Conservation (phyloP, 1,140 invertebrate species). For the Conus ventricosus region DNA sequence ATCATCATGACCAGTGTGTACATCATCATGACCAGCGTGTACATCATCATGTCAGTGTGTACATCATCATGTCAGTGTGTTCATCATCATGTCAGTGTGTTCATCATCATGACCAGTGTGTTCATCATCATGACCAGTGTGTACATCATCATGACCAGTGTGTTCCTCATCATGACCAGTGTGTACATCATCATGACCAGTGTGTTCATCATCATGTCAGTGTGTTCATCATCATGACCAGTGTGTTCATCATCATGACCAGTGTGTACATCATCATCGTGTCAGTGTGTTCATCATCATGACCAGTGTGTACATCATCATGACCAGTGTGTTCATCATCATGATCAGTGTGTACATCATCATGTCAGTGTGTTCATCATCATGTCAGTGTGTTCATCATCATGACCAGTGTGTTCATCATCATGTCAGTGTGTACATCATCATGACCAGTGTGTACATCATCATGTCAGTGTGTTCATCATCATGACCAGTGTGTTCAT, state of each 20-base stretch:
- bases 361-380: not conserved
- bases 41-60: not conserved
- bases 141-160: slow-evolving; percentile 49
- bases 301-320: slow-evolving; percentile 25
- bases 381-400: slow-evolving; percentile 40
- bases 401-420: not conserved
- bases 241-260: not conserved
- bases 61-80: slow-evolving; percentile 41
- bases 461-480: slow-evolving; percentile 41
- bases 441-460: no score
- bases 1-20: not conserved
- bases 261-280: not conserved
- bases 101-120: no score
- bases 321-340: not conserved
- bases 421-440: not conserved
- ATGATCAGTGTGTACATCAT: not conserved
- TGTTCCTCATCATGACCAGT: no score
- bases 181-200: not conserved
- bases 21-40: no score
- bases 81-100: not conserved
- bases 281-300: slow-evolving; percentile 29
- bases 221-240: slow-evolving; percentile 38
- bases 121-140: not conserved
- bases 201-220: not conserved
- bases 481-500: not conserved